These are phyloP conservation scores for Stomorhina lunata DNA, from an alignment of 2,888 invertebrate species.

Conservation along the genomic window DNA sequence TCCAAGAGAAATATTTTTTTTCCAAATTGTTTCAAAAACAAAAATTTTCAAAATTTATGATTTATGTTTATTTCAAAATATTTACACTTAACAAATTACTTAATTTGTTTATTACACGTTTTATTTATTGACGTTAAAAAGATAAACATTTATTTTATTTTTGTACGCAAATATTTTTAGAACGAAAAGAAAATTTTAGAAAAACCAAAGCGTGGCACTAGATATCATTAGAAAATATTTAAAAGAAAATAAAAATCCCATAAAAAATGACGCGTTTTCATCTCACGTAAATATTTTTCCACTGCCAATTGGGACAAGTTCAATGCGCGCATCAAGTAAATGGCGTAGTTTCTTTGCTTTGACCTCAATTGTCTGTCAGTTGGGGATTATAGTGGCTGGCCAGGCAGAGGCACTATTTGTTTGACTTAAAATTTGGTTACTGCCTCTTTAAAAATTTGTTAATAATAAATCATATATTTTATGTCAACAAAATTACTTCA, in stretches of 20 bases:
- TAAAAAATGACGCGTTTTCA: slow-evolving; percentile 35
- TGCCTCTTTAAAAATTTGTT: too few species aligned
- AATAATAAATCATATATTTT: too few species aligned
- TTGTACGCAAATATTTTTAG: background rate
- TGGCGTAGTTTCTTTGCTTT: background rate
- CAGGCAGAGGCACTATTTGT: background rate
- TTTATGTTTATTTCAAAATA: too few species aligned
- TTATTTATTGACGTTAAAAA: slow-evolving; percentile 16
- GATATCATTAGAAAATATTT: slow-evolving; percentile 6
- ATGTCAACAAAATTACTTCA: too few species aligned
- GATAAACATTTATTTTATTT: background rate
- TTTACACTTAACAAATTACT: background rate
- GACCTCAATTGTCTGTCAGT: background rate
- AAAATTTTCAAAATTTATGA: too few species aligned
- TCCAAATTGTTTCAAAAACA: too few species aligned
- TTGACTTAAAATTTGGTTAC: background rate
- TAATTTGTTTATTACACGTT: background rate
- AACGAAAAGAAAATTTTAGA: slow-evolving; percentile 8
- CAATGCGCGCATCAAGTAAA: slow-evolving; percentile 25
- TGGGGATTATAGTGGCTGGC: background rate
- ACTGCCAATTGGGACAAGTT: slow-evolving; percentile 58
- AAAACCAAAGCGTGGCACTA: slow-evolving; percentile 44
- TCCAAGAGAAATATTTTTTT: too few species aligned
- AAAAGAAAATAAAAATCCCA: background rate
- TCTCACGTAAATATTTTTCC: slow-evolving; percentile 34